These are phyloP conservation scores for Eulemur coronatus DNA, from an alignment of 2,797 vertebrate genomes.

Conservation along the genomic window DNA sequence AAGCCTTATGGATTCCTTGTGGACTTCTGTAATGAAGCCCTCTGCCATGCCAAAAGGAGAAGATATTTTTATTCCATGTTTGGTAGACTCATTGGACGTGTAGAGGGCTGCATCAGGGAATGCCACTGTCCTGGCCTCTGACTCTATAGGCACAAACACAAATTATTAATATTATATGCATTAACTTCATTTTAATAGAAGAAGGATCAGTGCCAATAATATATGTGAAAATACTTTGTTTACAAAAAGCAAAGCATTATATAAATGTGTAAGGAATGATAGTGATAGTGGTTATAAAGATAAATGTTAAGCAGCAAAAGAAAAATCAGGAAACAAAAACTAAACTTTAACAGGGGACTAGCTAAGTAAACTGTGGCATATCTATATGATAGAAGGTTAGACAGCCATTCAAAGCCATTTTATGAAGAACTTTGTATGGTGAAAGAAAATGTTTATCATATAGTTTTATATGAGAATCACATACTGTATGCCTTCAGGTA, in stretches of 20 bases:
- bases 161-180: neutral
- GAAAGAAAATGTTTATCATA: neutral
- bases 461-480: neutral
- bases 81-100: neutral
- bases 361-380: neutral
- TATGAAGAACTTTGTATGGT: neutral
- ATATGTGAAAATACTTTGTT: neutral
- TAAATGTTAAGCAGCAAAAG: neutral
- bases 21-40: neutral
- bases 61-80: neutral
- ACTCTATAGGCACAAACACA: neutral
- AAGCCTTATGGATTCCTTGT: neutral
- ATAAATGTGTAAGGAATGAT: neutral
- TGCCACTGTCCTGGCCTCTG: neutral
- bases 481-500: neutral
- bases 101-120: neutral
- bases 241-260: neutral
- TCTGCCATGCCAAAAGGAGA: neutral
- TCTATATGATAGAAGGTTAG: neutral
- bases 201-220: neutral
- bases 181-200: slow-evolving; percentile 10
- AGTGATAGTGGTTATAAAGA: neutral
- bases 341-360: neutral
- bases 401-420: neutral
- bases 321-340: neutral